Evolutionary conservation across 2,113 vertebrate species (phyloP), one percentile per base, ranked within the genome.

Genomic region (Vulpes ferrilata): DNA sequence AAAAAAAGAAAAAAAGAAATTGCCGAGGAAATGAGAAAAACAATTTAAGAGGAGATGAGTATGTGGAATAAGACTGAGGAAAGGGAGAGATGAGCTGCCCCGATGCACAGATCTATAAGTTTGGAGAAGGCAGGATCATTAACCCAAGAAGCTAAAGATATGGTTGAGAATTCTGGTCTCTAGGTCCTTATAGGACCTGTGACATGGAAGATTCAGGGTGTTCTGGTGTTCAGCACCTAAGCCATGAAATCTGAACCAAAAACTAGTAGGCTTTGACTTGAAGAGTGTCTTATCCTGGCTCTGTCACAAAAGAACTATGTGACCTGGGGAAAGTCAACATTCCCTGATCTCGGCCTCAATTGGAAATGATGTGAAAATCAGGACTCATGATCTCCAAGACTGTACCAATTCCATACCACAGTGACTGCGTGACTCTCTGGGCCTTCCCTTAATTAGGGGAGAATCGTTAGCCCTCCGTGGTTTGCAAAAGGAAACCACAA

Each of bases 401-500:
- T 0, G 17, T 78, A 2, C 23, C 16, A n/a, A 62, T 88, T 71
- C 79, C 89, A 74, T 80, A 83, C 19, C 25, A 23, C 22, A 23
- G 55, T 27, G 30, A 95, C 12, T 38, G 5, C 9, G 2, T 19
- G 43, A 55, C 11, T 81, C 81, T 73, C 71, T 76, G 23, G 53
- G 71, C 64, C 48, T 57, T 57, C 16, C 55, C 38, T 93, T 95
- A 87, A 85, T 81, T 69, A 74, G 80, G 79, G 5, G 25, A 92
- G 74, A 95, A 80, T 35, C 48, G 11, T 38, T 92, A n/a, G 51
- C 11, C 57, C 5, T 60, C 84, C 65, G 32, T 88, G 85, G 59
- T 95, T 92, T 88, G 80, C 55, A 30, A 71, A 95, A 53, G 59
- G 48, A 97, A 97, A 78, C 94, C 83, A 92, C 92, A 95, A 35